Evolutionary conservation across 2,888 invertebrate genomes (phyloP), one percentile per base, ranked within the genome.

Genomic region (Drosophila mercatorum): DNA sequence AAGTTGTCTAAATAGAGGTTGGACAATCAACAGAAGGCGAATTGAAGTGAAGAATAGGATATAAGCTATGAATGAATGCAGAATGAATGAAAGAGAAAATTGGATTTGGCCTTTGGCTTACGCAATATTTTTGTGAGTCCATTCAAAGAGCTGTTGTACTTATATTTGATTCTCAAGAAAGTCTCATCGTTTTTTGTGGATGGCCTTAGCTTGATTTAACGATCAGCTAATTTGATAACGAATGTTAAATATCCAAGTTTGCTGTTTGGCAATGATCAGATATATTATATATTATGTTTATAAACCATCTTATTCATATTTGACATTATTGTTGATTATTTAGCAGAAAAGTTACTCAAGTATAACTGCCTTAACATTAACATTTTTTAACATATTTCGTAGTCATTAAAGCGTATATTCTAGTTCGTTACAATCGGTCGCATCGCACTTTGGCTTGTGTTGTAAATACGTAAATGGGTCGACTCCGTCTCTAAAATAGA

Each of bases 401-500:
- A 28, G 28, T 40, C 5, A 36, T 12, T 22, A 28, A 8, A 22
- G 41, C 31, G 44, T 56, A 51, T 34, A 4, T 41, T 14, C n/a
- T 1, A 56, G 36, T 17, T 40, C 2, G 12, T 6, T 38, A 34
- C 4, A 12, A 43, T 12, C 12, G 17, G 11, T 2, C 12, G 40
- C 28, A 58, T 28, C 17, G 38, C 14, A 11, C 12, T 40, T 47
- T n/a, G 17, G 38, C 28, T 53, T 64, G 43, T 70, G 43, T 52
- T 26, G 46, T 46, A 46, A 64, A 68, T 71, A 31, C 7, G 31
- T 34, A 86, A 83, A 83, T 83, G 68, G 82, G 82, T 83, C 82
- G 86, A 28, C 55, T 46, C 57, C 41, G 43, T n/a, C 49, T 60
- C 53, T 66, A 59, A 85, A 83, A 83, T 86, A 83, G 83, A 75